phyloP scores from a whole-genome alignment of 35 echinoderm and acorn worm genomes.

The Heliocidaris tuberculata region DNA sequence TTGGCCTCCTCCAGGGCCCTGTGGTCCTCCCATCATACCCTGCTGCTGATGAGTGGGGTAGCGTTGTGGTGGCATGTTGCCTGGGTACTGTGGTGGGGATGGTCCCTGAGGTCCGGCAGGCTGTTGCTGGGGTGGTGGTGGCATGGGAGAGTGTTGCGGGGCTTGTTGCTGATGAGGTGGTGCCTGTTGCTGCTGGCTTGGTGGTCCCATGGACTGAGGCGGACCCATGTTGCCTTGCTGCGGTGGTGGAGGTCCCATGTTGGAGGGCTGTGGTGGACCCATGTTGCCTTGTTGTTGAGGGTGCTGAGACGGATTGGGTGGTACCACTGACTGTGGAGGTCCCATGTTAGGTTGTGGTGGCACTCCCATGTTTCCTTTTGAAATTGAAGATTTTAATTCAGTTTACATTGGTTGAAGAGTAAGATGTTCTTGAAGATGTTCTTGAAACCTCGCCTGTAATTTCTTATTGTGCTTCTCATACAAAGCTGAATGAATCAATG shows the following conservation, averaged over 20 bases:
- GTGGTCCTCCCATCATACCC: slow-evolving; percentile 8
- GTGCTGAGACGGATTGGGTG: slow-evolving; percentile 1
- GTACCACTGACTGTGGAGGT: slow-evolving; percentile 12
- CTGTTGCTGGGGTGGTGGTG: slow-evolving; percentile 42
- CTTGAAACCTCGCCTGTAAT: no score
- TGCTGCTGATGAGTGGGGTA: slow-evolving; percentile 38
- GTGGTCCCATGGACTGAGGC: slow-evolving; percentile 18
- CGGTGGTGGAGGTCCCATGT: slow-evolving; percentile 18
- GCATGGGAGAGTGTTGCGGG: slow-evolving; percentile 20
- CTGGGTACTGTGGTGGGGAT: slow-evolving; percentile 37
- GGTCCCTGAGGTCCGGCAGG: slow-evolving; percentile 29
- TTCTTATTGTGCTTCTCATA: neutral
- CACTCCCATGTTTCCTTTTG: slow-evolving; percentile 20
- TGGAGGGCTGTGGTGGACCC: slow-evolving; percentile 24
- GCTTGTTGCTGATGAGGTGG: slow-evolving; percentile 38
- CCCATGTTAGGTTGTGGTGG: slow-evolving; percentile 17
- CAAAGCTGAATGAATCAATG: no score
- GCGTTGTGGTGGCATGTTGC: slow-evolving; percentile 39
- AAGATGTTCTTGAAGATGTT: no score
- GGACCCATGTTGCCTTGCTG: slow-evolving; percentile 28
- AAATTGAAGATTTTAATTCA: neutral
- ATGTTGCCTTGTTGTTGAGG: slow-evolving; percentile 30
- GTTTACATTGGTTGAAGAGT: no score
- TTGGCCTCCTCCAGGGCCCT: neutral
- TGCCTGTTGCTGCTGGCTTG: slow-evolving; percentile 41